A percentile compares a stretch with the other conserved stretches of the same genome.
These are phyloP conservation scores for Boleophthalmus pectinirostris DNA, from an alignment of 2,113 vertebrate genomes.

Conservation along the genomic window DNA sequence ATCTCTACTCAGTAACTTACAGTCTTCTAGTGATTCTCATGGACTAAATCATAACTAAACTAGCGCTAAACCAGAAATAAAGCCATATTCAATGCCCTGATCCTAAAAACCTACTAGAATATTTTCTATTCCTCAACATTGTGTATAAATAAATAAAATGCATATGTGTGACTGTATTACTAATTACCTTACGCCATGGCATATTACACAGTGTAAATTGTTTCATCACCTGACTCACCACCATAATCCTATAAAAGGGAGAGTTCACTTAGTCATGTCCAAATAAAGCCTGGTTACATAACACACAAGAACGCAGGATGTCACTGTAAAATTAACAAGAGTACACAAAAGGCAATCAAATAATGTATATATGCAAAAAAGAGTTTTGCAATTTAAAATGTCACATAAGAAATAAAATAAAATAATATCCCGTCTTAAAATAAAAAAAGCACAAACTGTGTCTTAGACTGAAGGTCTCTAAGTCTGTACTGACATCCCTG, in stretches of 20 bases:
- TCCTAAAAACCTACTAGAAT: no score
- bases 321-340: slow-evolving; percentile 4
- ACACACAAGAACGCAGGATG: not conserved
- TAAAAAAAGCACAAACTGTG: no score
- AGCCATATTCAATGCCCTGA: no score
- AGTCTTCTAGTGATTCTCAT: no score
- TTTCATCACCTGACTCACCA: not conserved
- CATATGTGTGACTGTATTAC: not conserved
- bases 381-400: not conserved
- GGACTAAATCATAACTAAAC: no score
- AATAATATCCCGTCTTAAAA: no score
- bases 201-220: not conserved
- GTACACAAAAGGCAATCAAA: not conserved
- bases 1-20: no score
- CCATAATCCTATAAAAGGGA: not conserved
- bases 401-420: not conserved
- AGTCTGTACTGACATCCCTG: no score
- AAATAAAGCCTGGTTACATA: not conserved
- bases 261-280: slow-evolving; percentile 1
- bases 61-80: no score
- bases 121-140: no score
- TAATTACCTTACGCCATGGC: not conserved
- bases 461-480: no score
- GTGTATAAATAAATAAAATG: not conserved
- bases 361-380: not conserved